Percentiles rank a stretch among this genome's conserved stretches.
These are phyloP conservation scores for Hapalemur alaotrensis DNA, from an alignment of 2,797 vertebrate species.

Conservation along the genomic window DNA sequence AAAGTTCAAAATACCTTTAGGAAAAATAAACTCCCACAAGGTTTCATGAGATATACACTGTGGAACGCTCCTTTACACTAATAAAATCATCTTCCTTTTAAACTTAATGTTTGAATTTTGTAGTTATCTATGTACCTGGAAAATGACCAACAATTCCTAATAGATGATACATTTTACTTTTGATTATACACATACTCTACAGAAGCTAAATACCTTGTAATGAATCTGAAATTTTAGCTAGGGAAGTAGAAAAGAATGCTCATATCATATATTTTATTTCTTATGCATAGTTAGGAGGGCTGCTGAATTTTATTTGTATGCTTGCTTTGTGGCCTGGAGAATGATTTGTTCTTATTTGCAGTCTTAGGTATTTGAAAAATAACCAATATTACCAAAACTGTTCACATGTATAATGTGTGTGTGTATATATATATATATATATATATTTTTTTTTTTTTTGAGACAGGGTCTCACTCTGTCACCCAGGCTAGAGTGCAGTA, in stretches of 20 bases:
- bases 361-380: conserved; percentile 24
- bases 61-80: neutral
- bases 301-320: neutral
- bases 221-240: neutral
- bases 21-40: neutral
- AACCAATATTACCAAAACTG: neutral
- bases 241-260: neutral
- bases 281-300: neutral
- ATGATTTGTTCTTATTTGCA: conserved; percentile 28
- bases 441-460: neutral
- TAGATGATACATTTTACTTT: neutral
- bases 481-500: neutral
- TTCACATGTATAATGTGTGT: too few relatives aligned
- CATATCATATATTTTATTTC: neutral
- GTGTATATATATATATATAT: too few relatives aligned
- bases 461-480: neutral
- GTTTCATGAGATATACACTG: neutral
- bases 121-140: neutral
- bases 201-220: neutral
- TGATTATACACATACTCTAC: neutral
- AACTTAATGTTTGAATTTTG: neutral
- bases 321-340: neutral
- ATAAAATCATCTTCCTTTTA: conserved; percentile 25
- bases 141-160: conserved; percentile 33
- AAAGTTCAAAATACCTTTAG: neutral